phyloP scores from a whole-genome alignment of 2,113 vertebrate genomes.

The Rhipidura dahli region DNA sequence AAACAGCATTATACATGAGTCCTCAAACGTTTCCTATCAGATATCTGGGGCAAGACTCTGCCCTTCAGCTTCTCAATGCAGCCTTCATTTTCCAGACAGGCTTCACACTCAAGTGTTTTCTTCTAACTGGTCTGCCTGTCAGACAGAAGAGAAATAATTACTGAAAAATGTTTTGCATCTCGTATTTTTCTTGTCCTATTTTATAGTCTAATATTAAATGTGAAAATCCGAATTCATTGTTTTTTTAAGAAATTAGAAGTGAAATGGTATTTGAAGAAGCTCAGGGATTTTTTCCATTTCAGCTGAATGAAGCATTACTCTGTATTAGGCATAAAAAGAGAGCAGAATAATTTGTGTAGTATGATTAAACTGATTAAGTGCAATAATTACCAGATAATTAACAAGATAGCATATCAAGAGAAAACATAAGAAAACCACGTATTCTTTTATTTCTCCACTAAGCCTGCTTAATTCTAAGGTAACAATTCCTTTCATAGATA shows the following conservation, averaged over 20 bases:
- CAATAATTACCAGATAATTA: not conserved
- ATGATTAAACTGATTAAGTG: not conserved
- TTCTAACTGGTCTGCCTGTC: constrained; percentile 31
- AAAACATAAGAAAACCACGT: not conserved
- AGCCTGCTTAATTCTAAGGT: not conserved
- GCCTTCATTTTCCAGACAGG: not conserved
- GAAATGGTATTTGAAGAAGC: not conserved
- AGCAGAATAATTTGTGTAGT: not conserved
- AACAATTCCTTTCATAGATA: not conserved
- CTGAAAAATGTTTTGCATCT: not conserved
- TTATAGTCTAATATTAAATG: not conserved
- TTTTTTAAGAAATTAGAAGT: not conserved
- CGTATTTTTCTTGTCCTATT: not conserved
- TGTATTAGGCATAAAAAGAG: not conserved
- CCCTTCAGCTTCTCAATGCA: not conserved
- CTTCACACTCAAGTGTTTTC: not conserved
- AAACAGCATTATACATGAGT: not conserved
- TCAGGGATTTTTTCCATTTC: not conserved
- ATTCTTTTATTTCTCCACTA: not conserved
- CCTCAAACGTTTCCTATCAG: not conserved
- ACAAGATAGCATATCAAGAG: not conserved
- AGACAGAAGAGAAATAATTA: not conserved
- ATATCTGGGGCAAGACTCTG: not conserved
- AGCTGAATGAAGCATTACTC: not conserved
- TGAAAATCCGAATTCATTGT: not conserved